Evolutionary conservation across 2,888 invertebrate genomes (phyloP).

Genomic region (Neria commutata): DNA sequence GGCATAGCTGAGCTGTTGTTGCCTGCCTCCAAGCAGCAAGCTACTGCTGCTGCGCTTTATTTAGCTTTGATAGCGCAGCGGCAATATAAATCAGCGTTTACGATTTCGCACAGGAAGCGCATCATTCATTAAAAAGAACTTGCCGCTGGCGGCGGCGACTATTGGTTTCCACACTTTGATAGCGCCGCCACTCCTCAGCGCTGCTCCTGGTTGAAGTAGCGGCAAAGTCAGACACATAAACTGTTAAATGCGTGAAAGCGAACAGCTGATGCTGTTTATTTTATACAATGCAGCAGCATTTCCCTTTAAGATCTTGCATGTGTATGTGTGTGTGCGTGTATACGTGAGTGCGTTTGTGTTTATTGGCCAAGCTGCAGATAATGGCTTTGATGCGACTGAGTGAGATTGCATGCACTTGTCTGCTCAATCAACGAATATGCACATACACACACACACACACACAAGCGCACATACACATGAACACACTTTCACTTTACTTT

Average conservation of each 20-base stretch:
- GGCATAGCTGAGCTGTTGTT: too few species aligned
- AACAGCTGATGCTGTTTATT: background rate
- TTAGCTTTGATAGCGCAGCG: background rate
- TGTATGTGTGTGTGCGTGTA: slow-evolving; percentile 34
- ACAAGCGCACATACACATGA: background rate
- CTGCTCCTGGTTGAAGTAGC: too few species aligned
- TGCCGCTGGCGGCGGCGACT: background rate
- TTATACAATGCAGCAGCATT: too few species aligned
- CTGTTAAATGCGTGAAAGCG: background rate
- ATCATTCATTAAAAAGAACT: background rate
- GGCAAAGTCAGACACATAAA: background rate
- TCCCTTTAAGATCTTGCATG: background rate
- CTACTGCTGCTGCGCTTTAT: too few species aligned
- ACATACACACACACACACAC: slow-evolving; percentile 5
- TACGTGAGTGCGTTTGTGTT: too few species aligned
- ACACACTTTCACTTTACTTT: too few species aligned
- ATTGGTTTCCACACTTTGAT: too few species aligned
- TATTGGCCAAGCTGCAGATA: too few species aligned
- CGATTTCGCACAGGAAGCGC: background rate
- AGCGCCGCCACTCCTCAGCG: too few species aligned
- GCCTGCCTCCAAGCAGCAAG: too few species aligned
- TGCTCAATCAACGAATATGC: slow-evolving; percentile 47
- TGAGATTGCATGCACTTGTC: slow-evolving; percentile 48
- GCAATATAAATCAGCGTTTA: background rate
- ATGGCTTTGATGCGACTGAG: slow-evolving; percentile 11